Evolutionary conservation across 2,113 vertebrate genomes (phyloP).

Genomic region (Colius striatus): DNA sequence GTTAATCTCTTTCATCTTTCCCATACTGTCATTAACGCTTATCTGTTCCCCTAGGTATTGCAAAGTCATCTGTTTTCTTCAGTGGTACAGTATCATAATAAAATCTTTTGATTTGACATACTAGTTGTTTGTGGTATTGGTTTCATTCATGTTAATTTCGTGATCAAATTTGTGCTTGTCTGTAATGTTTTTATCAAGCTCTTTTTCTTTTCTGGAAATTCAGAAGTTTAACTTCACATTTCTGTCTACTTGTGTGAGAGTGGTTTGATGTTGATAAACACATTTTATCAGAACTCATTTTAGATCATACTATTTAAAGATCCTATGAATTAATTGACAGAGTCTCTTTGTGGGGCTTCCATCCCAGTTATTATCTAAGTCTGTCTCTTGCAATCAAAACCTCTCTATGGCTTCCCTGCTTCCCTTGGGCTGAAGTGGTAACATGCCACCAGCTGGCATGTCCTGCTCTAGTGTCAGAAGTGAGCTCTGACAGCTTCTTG

Average conservation of each 20-base stretch:
- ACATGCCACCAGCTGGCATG: accelerated
- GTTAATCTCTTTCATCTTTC: slow-evolving; percentile 62
- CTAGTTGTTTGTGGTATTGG: background rate
- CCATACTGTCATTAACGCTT: slow-evolving; percentile 54
- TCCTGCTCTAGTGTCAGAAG: background rate
- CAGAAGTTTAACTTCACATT: background rate
- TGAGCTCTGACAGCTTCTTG: background rate
- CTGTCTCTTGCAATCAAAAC: background rate
- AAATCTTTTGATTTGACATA: background rate
- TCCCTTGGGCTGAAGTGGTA: background rate
- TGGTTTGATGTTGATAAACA: background rate
- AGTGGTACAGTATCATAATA: background rate
- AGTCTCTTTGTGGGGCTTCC: background rate
- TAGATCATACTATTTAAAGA: background rate
- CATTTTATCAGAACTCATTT: background rate
- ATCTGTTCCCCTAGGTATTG: slow-evolving; percentile 51
- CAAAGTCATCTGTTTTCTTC: slow-evolving; percentile 44
- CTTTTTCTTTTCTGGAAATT: background rate
- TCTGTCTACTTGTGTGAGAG: background rate
- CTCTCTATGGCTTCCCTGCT: background rate
- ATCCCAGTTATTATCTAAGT: background rate
- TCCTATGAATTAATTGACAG: background rate
- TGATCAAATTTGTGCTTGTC: background rate
- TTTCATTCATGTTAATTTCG: background rate
- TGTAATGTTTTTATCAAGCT: background rate